phyloP scores from a whole-genome alignment of 37 sponge, comb jelly and placozoan species.

The Chondrilla cf. caribensis region DNA sequence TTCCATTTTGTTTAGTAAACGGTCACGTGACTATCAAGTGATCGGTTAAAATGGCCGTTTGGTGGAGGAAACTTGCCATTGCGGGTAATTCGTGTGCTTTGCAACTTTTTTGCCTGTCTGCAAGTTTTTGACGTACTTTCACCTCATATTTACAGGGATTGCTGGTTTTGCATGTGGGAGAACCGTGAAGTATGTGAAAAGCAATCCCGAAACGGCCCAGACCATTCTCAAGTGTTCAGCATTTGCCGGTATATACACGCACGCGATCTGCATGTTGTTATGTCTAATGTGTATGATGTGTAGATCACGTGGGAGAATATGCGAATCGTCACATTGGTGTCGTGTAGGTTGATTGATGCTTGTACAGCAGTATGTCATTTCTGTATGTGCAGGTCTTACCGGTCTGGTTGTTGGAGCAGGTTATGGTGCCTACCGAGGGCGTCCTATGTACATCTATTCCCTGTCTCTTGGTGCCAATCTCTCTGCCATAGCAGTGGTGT shows the following conservation, averaged over 20 bases:
- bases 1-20: constrained; percentile 30
- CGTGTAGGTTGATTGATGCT: no score
- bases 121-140: no score
- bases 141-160: constrained; percentile 51
- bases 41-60: background rate
- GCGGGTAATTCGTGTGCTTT: constrained; percentile 16
- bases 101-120: no score
- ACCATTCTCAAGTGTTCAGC: constrained; percentile 44
- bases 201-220: constrained; percentile 32
- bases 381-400: constrained; percentile 5
- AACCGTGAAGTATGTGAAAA: background rate
- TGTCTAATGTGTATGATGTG: background rate
- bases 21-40: background rate
- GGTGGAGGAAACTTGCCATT: constrained; percentile 28
- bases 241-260: background rate
- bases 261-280: no score
- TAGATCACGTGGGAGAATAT: background rate
- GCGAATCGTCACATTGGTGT: background rate
- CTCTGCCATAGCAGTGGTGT: constrained; percentile 38
- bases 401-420: constrained; percentile 43
- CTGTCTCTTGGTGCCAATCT: constrained; percentile 64
- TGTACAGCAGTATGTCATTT: no score
- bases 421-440: constrained; percentile 36
- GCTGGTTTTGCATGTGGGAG: constrained; percentile 50
- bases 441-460: constrained; percentile 31